Evolutionary conservation across 2,797 vertebrate species (phyloP).

Genomic region (Eulemur coronatus): DNA sequence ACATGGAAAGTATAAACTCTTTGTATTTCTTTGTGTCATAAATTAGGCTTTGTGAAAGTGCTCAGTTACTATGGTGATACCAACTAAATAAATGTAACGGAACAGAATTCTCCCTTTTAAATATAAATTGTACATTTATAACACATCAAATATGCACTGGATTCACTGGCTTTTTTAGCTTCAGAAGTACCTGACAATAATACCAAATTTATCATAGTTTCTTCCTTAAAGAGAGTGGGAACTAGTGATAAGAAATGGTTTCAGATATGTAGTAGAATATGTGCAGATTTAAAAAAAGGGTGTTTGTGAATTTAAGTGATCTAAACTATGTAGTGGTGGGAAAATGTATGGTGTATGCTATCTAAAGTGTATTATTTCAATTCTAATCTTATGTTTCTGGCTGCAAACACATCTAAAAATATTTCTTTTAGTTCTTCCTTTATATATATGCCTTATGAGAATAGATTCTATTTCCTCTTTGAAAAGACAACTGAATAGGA

Average conservation of each 20-base stretch:
- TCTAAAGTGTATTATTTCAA: conserved; percentile 30
- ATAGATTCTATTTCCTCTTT: conserved; percentile 43
- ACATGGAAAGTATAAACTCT: conserved; percentile 49
- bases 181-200: conserved; percentile 44
- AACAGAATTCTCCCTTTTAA: conserved; percentile 64
- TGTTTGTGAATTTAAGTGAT: conserved; percentile 7
- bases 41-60: conserved; percentile 64
- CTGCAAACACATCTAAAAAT: background rate
- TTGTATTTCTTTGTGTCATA: conserved; percentile 26
- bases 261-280: background rate
- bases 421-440: background rate
- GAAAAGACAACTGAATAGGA: conserved; percentile 55
- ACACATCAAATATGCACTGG: conserved; percentile 42
- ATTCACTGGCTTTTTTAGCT: conserved; percentile 56
- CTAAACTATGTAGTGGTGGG: background rate
- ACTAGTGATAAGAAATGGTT: conserved; percentile 38
- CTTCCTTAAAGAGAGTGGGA: background rate
- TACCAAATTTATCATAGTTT: conserved; percentile 16
- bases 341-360: background rate
- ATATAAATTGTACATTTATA: conserved; percentile 69
- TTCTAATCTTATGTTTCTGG: conserved; percentile 1
- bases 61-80: conserved; percentile 67
- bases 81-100: conserved; percentile 72
- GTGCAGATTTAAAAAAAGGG: background rate
- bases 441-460: conserved; percentile 22